A percentile compares a stretch with the other conserved stretches of the same genome.
Conservation (phyloP, 2,888 invertebrate species). For the Eumerus sabulonum region DNA sequence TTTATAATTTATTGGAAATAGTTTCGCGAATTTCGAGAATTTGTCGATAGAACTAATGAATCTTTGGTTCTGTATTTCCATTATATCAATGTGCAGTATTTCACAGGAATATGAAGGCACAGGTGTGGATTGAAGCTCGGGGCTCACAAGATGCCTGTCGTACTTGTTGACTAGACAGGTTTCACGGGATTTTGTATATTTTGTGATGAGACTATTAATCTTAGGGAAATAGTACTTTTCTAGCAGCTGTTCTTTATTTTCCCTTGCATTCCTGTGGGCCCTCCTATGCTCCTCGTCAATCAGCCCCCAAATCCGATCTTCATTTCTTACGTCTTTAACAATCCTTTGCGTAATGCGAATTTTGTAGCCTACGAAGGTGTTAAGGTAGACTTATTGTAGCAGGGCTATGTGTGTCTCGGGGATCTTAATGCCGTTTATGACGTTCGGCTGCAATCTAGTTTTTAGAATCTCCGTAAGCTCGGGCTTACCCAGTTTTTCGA, state of each 20-base stretch:
- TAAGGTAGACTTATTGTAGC: conserved; percentile 18
- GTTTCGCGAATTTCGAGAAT: no score
- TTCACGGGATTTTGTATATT: conserved; percentile 10
- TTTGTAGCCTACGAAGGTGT: conserved; percentile 33
- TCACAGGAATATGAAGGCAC: no score
- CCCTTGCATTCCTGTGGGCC: conserved; percentile 16
- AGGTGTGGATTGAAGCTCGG: conserved; percentile 7
- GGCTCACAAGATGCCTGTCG: conserved; percentile 2
- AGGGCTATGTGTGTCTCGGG: conserved; percentile 4
- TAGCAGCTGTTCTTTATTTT: conserved; percentile 17
- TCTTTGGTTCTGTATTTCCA: no score
- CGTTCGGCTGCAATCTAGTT: no score
- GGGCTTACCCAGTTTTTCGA: conserved; percentile 1
- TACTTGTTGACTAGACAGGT: conserved; percentile 11
- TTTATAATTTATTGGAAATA: conserved; percentile 56
- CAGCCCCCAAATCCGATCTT: conserved; percentile 25
- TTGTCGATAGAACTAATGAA: no score
- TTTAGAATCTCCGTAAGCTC: no score
- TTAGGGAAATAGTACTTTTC: conserved; percentile 16
- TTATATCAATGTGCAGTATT: no score
- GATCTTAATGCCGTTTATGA: conserved; percentile 46
- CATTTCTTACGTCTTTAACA: conserved; percentile 17
- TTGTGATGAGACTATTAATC: conserved; percentile 9
- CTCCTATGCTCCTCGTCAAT: conserved; percentile 37
- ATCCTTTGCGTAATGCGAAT: conserved; percentile 32